Evolutionary conservation across 2,888 invertebrate genomes (phyloP).

Genomic region (Limnephilus marmoratus): DNA sequence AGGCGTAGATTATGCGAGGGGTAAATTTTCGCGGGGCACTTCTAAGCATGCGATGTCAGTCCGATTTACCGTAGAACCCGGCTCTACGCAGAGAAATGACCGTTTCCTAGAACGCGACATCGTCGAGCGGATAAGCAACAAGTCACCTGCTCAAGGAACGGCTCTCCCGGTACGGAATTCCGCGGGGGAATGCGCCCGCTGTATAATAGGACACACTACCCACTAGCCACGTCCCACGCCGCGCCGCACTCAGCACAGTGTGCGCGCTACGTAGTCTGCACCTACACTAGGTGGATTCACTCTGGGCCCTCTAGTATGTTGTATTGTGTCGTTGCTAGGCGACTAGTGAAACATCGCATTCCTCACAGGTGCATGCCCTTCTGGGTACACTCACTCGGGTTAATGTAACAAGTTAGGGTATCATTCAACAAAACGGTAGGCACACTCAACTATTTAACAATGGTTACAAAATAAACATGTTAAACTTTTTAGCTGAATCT

Average conservation of each 20-base stretch:
- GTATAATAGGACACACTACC: background rate
- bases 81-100: background rate
- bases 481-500: no score
- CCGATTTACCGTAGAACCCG: background rate
- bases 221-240: background rate
- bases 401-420: background rate
- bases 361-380: conserved; percentile 16
- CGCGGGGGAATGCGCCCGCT: background rate
- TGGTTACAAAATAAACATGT: no score
- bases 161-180: background rate
- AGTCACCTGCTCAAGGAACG: background rate
- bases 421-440: background rate
- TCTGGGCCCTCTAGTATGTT: background rate
- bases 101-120: background rate
- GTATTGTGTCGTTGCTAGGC: background rate
- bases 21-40: background rate
- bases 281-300: background rate
- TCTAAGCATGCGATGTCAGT: background rate
- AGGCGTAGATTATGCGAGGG: background rate
- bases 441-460: no score
- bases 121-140: conserved; percentile 16
- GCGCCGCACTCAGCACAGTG: background rate
- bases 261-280: background rate
- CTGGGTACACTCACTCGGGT: background rate
- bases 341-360: background rate